Evolutionary conservation across 2,113 vertebrate genomes (phyloP).

Genomic region (Daboia siamensis): DNA sequence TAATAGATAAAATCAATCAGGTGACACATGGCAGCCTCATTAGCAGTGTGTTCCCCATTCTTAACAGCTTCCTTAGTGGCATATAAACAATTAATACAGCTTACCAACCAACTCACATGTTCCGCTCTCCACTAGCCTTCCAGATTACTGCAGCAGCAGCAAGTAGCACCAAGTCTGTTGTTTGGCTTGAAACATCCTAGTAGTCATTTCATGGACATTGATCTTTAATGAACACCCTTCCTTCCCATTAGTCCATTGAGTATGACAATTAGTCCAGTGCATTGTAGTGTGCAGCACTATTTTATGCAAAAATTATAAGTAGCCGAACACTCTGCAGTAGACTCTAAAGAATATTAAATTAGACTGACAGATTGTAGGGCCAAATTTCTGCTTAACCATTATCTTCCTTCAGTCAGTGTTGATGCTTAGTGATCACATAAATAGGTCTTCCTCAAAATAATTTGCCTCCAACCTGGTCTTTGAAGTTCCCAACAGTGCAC

Average conservation of each 20-base stretch:
- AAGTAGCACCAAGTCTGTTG: background rate
- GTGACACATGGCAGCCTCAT: background rate
- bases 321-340: background rate
- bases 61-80: background rate
- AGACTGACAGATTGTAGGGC: background rate
- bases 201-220: background rate
- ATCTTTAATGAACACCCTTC: background rate
- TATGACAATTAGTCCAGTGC: background rate
- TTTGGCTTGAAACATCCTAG: background rate
- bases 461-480: background rate
- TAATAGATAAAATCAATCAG: background rate
- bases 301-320: background rate
- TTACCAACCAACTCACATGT: background rate
- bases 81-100: background rate
- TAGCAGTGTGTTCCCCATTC: background rate
- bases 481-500: background rate
- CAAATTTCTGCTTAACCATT: background rate
- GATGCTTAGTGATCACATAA: background rate
- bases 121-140: background rate
- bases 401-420: background rate
- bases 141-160: background rate
- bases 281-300: background rate
- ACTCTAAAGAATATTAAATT: background rate
- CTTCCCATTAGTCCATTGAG: background rate
- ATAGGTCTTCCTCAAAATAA: background rate